These are phyloP conservation scores for Halcyon malimbica DNA, from an alignment of 2,113 vertebrate species.

Conservation along the genomic window DNA sequence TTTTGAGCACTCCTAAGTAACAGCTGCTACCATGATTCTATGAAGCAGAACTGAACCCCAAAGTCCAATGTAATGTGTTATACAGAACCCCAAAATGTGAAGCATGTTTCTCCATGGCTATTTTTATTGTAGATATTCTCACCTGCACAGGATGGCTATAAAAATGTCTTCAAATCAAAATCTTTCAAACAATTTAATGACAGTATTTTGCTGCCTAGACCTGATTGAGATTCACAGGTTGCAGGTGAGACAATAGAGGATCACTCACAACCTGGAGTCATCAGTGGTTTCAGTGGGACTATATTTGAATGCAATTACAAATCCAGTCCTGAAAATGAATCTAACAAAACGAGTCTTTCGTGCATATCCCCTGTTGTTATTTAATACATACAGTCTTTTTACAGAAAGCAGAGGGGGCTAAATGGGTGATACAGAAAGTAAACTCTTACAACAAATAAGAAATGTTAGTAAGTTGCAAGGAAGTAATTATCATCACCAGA, in stretches of 20 bases:
- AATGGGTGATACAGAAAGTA: background rate
- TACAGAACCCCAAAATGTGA: background rate
- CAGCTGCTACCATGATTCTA: background rate
- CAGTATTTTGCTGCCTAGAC: background rate
- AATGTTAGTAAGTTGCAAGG: background rate
- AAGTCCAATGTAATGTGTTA: background rate
- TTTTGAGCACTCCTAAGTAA: background rate
- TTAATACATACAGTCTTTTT: background rate
- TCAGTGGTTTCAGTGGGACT: background rate
- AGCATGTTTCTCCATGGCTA: background rate
- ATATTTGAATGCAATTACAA: background rate
- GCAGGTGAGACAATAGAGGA: background rate
- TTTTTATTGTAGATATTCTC: background rate
- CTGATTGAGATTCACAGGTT: background rate
- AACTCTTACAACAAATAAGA: background rate
- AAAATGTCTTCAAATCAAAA: background rate
- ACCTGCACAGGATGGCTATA: background rate
- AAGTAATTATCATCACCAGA: background rate
- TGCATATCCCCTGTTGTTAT: background rate
- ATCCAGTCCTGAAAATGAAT: background rate
- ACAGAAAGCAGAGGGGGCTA: background rate
- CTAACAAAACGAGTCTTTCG: background rate
- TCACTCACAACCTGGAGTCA: background rate
- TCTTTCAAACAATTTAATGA: background rate
- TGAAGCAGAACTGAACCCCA: background rate